Percentiles rank a stretch among this genome's conserved stretches.
Evolutionary conservation across 2,113 vertebrate species (phyloP).

Genomic region (Bos indicus): DNA sequence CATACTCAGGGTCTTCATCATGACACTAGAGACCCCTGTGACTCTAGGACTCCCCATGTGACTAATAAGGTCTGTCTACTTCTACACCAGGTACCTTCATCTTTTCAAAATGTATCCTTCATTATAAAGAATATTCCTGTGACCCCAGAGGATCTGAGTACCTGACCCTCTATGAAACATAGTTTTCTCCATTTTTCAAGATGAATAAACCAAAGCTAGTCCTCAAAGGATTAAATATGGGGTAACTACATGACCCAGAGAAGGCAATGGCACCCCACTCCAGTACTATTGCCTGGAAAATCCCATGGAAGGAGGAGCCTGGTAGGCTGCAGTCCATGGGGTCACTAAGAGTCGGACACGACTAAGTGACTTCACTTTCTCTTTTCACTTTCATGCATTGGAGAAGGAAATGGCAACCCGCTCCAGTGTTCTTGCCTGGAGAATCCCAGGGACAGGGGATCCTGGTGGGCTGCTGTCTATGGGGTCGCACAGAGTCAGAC

Average conservation of each 20-base stretch:
- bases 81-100: neutral
- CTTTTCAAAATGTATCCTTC: neutral
- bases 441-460: too few relatives aligned
- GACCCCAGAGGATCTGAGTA: neutral
- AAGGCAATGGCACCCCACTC: too few relatives aligned
- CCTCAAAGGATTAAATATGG: neutral
- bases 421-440: too few relatives aligned
- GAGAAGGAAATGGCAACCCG: too few relatives aligned
- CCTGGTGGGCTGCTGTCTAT: fast-evolving
- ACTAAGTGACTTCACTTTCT: too few relatives aligned
- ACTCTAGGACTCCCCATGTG: neutral
- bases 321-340: too few relatives aligned
- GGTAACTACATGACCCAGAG: neutral
- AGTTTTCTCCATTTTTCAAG: slow-evolving; percentile 11
- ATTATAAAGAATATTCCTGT: neutral
- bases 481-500: too few relatives aligned
- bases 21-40: neutral
- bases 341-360: too few relatives aligned
- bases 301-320: too few relatives aligned
- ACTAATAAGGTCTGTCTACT: neutral
- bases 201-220: neutral
- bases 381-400: too few relatives aligned
- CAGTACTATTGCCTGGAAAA: too few relatives aligned
- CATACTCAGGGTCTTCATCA: neutral
- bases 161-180: neutral